phyloP scores from a whole-genome alignment of 53 echinoderm and acorn worm species.

The Echinometra lucunter region DNA sequence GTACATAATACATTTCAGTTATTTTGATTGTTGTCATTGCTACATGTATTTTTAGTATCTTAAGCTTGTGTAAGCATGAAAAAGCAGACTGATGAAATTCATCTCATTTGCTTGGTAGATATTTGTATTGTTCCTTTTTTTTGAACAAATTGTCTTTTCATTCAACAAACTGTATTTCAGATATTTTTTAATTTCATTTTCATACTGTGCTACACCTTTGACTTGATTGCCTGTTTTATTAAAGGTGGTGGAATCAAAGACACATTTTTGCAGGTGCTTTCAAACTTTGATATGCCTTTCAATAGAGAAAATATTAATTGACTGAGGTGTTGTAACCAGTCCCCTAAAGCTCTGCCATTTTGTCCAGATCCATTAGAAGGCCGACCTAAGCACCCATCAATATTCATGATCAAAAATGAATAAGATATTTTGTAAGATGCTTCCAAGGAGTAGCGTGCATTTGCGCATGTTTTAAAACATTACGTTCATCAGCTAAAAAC shows the following conservation, averaged over 20 bases:
- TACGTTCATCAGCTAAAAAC: no score
- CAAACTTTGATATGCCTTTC: conserved; percentile 4
- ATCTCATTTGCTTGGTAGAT: not conserved
- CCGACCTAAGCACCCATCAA: no score
- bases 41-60: no score
- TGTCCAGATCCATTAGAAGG: no score
- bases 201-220: not conserved
- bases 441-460: no score
- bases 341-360: no score
- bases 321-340: not conserved
- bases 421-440: no score
- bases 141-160: not conserved
- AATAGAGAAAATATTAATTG: not conserved
- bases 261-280: conserved; percentile 6
- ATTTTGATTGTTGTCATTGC: not conserved
- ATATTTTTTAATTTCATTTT: conserved; percentile 5
- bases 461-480: no score
- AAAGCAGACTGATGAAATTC: no score
- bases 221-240: not conserved
- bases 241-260: not conserved
- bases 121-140: not conserved
- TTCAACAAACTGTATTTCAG: not conserved
- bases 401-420: no score
- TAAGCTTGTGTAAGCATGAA: no score
- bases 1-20: not conserved